Base-by-base conservation (phyloP, 2,797 vertebrate genomes). In the Poeciliopsis gracilis region DNA sequence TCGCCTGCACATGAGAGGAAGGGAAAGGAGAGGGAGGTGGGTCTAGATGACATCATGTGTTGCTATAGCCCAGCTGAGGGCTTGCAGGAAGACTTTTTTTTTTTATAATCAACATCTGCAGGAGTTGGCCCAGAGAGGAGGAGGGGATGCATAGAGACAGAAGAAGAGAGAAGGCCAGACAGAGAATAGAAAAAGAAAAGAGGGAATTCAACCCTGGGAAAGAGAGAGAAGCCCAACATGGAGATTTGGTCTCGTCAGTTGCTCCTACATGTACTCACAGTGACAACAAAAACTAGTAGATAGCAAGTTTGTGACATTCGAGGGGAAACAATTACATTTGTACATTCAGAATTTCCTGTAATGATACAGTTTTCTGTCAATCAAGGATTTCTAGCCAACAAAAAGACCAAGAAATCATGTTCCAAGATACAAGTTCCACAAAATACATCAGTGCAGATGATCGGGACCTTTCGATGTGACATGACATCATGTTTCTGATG, bases 41-140 rank as follows among this genome's bases (percentile, higher is more conserved):
- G 92, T 87, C 92, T 84, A 89, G 89, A 95, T 96, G 95, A 96
- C 95, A 95, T 95, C 95, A 96, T 95, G 93, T 95, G 94, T 95
- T 95, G 94, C 95, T 95, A 95, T 94, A 94, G 94, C 93, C 95
- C 94, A 95, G 94, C 94, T 94, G 94, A 92, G 92, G 90, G 87
- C 93, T 88, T 93, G 92, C 91, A 95, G 91, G 90, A 93, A 94
- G 93, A 93, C 49, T 53, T 91, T 92, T 91, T 33, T 30, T 36
- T 30, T 47, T 73, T 53, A 28, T 41, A 38, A 91, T 93, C 90
- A 84, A 95, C 93, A 93, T 95, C 94, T 95, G 95, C 91, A 93
- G 82, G 89, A 89, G 86, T 75, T 25, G 45, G 81, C 78, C 75
- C 69, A 72, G 84, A 87, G 75, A 91, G 80, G 59, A 77, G 78